A percentile compares a stretch with the other conserved stretches of the same genome.
These are phyloP conservation scores for Spheniscus mendiculus DNA, from an alignment of 2,113 vertebrate genomes.

Conservation along the genomic window DNA sequence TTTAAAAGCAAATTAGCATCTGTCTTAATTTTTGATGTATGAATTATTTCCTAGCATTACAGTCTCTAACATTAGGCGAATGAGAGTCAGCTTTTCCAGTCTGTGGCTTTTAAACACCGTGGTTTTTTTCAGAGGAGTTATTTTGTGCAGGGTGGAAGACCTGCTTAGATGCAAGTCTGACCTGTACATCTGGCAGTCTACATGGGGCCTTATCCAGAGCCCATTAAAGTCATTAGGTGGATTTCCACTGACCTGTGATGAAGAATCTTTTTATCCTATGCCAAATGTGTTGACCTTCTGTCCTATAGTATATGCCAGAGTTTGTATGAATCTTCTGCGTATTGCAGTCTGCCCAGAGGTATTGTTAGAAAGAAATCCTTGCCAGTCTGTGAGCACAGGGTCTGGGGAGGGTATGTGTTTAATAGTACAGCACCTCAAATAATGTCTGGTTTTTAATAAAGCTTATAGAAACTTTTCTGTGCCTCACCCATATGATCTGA, in stretches of 20 bases:
- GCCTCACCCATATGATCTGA: background rate
- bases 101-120: background rate
- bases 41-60: background rate
- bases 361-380: background rate
- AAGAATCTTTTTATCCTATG: background rate
- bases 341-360: background rate
- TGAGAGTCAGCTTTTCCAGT: background rate
- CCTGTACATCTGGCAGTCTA: background rate
- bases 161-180: background rate
- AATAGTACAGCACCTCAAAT: background rate
- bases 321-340: background rate
- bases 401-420: background rate
- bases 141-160: background rate
- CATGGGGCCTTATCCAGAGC: background rate
- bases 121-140: background rate
- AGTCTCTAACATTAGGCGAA: background rate
- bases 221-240: background rate
- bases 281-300: background rate
- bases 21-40: background rate
- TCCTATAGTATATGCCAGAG: background rate
- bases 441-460: background rate
- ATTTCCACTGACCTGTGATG: background rate
- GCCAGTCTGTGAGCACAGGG: rapidly evolving
- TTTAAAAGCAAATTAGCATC: background rate
- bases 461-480: background rate